These are phyloP conservation scores for Drosophila kokeensis DNA, from an alignment of 2,888 invertebrate species.

Conservation along the genomic window DNA sequence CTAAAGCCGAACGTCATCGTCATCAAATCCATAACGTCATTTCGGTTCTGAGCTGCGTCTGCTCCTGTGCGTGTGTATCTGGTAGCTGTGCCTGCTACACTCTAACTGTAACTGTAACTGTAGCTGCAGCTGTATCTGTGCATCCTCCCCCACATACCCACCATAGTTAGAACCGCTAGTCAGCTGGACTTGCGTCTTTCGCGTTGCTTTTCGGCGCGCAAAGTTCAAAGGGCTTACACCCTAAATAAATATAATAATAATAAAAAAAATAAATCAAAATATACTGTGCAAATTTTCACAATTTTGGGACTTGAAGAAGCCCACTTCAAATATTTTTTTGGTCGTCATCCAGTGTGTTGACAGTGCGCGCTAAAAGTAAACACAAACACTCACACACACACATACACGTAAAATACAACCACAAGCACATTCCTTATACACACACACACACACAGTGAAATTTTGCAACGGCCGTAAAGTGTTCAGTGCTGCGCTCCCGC, in stretches of 20 bases:
- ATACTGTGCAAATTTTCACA: constrained; percentile 16
- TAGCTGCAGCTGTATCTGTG: background rate
- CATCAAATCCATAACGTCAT: constrained; percentile 71
- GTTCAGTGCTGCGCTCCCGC: constrained; percentile 34
- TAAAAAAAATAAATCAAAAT: constrained; percentile 5
- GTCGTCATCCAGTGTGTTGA: constrained; percentile 39
- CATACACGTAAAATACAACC: constrained; percentile 32
- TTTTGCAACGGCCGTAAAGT: constrained; percentile 68
- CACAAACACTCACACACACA: constrained; percentile 35
- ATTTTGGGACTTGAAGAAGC: constrained; percentile 54
- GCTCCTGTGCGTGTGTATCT: constrained; percentile 44
- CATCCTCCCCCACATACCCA: background rate
- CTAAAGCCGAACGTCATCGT: constrained; percentile 60
- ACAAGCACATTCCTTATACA: constrained; percentile 25
- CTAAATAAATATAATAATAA: constrained; percentile 7
- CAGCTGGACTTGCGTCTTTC: constrained; percentile 59
- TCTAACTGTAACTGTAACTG: constrained; percentile 6
- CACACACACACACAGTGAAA: constrained; percentile 24
- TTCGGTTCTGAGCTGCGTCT: constrained; percentile 48
- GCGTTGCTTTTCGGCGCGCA: constrained; percentile 36
- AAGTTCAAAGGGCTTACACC: constrained; percentile 3
- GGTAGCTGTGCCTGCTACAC: constrained; percentile 21
- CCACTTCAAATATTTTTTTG: constrained; percentile 20
- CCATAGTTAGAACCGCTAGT: constrained; percentile 29
- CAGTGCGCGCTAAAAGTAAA: constrained; percentile 70